phyloP scores from a whole-genome alignment of 2,888 invertebrate genomes.

The Tetanocera ferruginea region DNA sequence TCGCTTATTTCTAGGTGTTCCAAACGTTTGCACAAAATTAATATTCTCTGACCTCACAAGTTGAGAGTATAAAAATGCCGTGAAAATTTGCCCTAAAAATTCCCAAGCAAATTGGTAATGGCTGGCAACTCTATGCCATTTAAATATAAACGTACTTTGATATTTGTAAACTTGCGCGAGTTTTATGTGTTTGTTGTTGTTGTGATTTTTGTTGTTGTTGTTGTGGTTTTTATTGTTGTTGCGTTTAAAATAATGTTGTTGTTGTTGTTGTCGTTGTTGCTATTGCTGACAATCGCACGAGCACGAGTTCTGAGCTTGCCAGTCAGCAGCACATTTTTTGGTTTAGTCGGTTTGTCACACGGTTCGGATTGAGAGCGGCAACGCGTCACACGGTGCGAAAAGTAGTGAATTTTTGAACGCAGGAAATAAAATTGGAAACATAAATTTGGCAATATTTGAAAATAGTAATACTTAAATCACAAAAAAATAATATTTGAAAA shows the following conservation, averaged over 20 bases:
- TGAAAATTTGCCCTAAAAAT: too few species aligned
- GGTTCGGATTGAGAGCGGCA: constrained; percentile 37
- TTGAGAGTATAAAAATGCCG: too few species aligned
- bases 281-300: constrained; percentile 8
- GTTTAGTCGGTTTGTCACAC: constrained; percentile 37
- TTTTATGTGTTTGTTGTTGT: constrained; percentile 6
- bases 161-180: constrained; percentile 30
- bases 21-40: too few species aligned
- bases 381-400: constrained; percentile 31
- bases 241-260: too few species aligned
- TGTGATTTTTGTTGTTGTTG: neutral
- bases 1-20: too few species aligned
- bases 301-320: constrained; percentile 19
- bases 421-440: neutral
- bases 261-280: neutral
- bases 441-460: neutral
- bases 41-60: too few species aligned
- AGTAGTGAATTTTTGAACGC: neutral
- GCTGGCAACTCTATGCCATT: constrained; percentile 9
- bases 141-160: constrained; percentile 1
- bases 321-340: constrained; percentile 29
- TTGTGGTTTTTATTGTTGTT: neutral
- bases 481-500: neutral
- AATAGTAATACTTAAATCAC: neutral
- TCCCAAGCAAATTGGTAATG: too few species aligned